A percentile compares a stretch with the other conserved stretches of the same genome.
phyloP scores from a whole-genome alignment of 2,888 invertebrate genomes.

The Drosophila affinis region DNA sequence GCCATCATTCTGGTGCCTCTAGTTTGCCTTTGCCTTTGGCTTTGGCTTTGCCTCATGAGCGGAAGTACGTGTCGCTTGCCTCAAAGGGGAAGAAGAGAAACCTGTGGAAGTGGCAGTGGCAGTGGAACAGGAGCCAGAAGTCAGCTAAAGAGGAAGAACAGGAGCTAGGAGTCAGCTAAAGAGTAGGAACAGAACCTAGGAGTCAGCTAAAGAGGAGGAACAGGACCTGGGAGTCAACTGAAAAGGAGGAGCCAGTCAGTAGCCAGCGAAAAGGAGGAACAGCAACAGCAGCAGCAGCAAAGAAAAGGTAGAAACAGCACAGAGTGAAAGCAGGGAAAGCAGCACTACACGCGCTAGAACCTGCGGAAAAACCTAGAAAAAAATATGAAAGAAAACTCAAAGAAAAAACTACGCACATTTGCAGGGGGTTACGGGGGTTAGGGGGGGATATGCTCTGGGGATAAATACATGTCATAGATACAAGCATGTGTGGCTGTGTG shows the following conservation, averaged over 20 bases:
- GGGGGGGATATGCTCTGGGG: conserved; percentile 25
- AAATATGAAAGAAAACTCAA: conserved; percentile 13
- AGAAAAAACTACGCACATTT: conserved; percentile 50
- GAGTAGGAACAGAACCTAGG: no score
- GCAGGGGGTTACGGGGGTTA: neutral
- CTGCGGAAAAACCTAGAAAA: neutral
- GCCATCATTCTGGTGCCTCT: conserved; percentile 45
- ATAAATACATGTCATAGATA: conserved; percentile 38
- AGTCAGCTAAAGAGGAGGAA: neutral
- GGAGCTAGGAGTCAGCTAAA: no score
- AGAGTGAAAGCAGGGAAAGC: neutral
- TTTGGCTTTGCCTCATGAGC: conserved; percentile 66
- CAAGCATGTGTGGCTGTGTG: neutral
- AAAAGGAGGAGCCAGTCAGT: no score
- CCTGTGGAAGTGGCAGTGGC: neutral
- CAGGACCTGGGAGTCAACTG: no score
- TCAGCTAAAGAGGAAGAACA: no score
- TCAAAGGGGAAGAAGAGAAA: conserved; percentile 28
- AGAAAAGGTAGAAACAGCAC: neutral
- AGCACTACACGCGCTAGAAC: neutral
- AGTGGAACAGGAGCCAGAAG: no score
- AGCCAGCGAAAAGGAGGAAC: neutral
- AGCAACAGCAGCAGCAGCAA: neutral
- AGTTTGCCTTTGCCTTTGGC: conserved; percentile 54
- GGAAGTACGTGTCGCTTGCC: conserved; percentile 70